Percentiles rank a stretch among this genome's conserved stretches.
Conservation (phyloP, 2,888 invertebrate genomes). For the Erebia aethiops region DNA sequence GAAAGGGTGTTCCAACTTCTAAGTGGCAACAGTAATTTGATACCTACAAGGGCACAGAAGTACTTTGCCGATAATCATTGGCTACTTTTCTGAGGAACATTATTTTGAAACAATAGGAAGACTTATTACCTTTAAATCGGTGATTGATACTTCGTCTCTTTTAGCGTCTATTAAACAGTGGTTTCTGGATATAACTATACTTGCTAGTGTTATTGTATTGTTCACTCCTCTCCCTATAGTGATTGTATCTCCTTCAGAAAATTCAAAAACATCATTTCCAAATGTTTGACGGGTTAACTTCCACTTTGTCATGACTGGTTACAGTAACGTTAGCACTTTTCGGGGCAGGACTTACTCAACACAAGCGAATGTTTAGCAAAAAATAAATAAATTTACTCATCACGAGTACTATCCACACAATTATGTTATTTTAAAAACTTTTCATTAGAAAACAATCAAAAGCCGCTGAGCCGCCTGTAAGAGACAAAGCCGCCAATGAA, state of each 20-base stretch:
- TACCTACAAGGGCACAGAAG: no score
- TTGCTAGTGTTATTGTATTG: slow-evolving; percentile 63
- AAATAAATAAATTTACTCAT: not conserved
- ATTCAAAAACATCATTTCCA: slow-evolving; percentile 59
- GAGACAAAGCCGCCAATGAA: no score
- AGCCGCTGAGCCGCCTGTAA: not conserved
- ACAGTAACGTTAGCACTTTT: not conserved
- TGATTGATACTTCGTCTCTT: slow-evolving; percentile 59
- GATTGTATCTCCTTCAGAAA: slow-evolving; percentile 63
- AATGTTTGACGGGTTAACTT: slow-evolving; percentile 62
- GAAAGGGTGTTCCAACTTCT: no score
- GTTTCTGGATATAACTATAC: slow-evolving; percentile 69
- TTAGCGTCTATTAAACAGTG: slow-evolving; percentile 64
- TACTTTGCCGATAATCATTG: no score
- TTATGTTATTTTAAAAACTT: not conserved
- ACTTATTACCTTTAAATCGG: slow-evolving; percentile 65
- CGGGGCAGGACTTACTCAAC: not conserved
- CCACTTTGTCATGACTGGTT: slow-evolving; percentile 63
- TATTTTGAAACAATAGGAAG: no score
- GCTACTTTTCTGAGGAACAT: no score
- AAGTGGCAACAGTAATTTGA: no score
- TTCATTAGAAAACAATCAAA: not conserved
- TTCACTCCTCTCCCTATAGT: slow-evolving; percentile 65
- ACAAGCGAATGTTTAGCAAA: not conserved
- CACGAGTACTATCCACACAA: not conserved